Percentiles rank a stretch among this genome's conserved stretches.
Evolutionary conservation across 2,888 invertebrate species (phyloP).

Genomic region (Unio pictorum): DNA sequence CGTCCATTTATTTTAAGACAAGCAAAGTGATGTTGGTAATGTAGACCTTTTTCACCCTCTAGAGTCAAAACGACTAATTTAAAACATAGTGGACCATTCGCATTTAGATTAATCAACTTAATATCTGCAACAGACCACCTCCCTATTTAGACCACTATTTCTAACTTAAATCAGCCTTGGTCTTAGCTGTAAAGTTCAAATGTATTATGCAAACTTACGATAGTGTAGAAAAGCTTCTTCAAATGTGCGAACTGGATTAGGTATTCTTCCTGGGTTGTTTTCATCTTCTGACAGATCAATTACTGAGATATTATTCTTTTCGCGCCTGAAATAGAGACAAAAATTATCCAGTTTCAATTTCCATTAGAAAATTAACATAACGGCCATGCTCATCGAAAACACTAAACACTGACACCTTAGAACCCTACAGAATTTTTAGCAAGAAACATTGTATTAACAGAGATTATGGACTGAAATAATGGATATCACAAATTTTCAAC

Average conservation of each 20-base stretch:
- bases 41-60: too few relatives aligned
- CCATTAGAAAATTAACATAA: neutral
- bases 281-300: slow-evolving; percentile 62
- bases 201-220: slow-evolving; percentile 71
- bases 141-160: too few relatives aligned
- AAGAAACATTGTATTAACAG: too few relatives aligned
- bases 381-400: neutral
- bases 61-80: too few relatives aligned
- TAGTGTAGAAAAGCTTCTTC: slow-evolving; percentile 86
- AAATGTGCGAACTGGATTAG: slow-evolving; percentile 86
- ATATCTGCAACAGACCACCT: too few relatives aligned
- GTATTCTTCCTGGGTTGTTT: slow-evolving; percentile 72
- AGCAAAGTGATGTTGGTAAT: too few relatives aligned
- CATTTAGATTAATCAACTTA: too few relatives aligned
- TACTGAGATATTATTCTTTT: slow-evolving; percentile 79
- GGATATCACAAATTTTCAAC: neutral
- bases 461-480: neutral
- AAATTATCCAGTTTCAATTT: neutral
- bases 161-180: too few relatives aligned
- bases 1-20: neutral
- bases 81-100: too few relatives aligned
- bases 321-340: slow-evolving; percentile 47
- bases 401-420: too few relatives aligned
- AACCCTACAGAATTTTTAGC: too few relatives aligned
- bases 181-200: too few relatives aligned